phyloP scores from a whole-genome alignment of 2,113 vertebrate genomes.

The Lichenostomus cassidix region DNA sequence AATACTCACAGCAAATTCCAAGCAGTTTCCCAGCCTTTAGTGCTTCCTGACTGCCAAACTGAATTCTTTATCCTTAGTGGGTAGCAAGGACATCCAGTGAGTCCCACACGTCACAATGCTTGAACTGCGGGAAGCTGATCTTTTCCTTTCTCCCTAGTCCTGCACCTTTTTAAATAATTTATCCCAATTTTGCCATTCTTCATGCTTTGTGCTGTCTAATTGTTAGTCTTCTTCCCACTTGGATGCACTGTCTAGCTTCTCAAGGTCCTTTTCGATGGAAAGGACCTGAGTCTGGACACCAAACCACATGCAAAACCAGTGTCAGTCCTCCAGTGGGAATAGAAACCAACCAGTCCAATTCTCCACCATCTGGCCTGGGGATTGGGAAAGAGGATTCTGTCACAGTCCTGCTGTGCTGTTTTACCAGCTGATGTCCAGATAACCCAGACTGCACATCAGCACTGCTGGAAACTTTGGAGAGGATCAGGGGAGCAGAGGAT shows the following conservation, averaged over 20 bases:
- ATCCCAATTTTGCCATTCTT: neutral
- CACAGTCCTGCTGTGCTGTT: neutral
- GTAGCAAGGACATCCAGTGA: neutral
- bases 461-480: neutral
- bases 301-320: neutral
- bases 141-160: neutral
- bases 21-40: neutral
- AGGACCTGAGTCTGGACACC: neutral
- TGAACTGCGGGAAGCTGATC: neutral
- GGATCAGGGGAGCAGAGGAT: neutral
- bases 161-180: neutral
- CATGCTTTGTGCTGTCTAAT: neutral
- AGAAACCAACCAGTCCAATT: neutral
- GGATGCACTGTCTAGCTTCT: neutral
- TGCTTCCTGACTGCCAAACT: neutral
- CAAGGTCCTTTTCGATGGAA: neutral
- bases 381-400: neutral
- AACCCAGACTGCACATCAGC: neutral
- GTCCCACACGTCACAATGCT: rapidly evolving
- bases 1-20: neutral
- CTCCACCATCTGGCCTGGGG: neutral
- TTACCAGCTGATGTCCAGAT: neutral
- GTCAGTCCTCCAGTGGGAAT: neutral
- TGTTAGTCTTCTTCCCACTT: neutral
- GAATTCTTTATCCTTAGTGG: neutral